phyloP scores from a whole-genome alignment of 2,797 vertebrate genomes.

The Pampus argenteus region DNA sequence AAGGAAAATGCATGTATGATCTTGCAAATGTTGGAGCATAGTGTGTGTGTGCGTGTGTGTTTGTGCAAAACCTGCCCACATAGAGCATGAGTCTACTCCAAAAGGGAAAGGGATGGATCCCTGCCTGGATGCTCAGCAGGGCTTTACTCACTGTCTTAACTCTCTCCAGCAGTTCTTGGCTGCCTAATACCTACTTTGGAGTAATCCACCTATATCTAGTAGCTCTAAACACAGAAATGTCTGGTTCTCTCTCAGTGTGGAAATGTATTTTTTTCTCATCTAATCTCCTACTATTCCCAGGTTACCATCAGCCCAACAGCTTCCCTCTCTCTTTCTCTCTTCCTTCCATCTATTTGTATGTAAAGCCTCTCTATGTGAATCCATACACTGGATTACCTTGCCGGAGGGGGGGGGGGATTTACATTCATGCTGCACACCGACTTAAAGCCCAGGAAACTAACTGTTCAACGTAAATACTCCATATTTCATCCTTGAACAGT shows the following conservation, averaged over 20 bases:
- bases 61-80: constrained; percentile 47
- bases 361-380: constrained; percentile 65
- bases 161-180: constrained; percentile 68
- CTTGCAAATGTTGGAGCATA: constrained; percentile 5
- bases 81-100: constrained; percentile 63
- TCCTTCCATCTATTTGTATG: constrained; percentile 51
- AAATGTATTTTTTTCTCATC: constrained; percentile 11
- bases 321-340: constrained; percentile 15
- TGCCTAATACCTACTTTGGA: constrained; percentile 44
- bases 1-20: not conserved
- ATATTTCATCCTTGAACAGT: constrained; percentile 23
- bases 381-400: constrained; percentile 70
- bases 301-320: not conserved
- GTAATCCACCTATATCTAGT: constrained; percentile 42
- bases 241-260: not conserved
- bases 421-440: constrained; percentile 67
- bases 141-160: constrained; percentile 67
- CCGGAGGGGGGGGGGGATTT: constrained; percentile 65
- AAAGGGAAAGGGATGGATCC: constrained; percentile 59
- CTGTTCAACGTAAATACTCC: constrained; percentile 42
- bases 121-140: constrained; percentile 68
- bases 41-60: constrained; percentile 9
- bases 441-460: constrained; percentile 63
- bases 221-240: constrained; percentile 36
- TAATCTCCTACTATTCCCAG: constrained; percentile 12